Conservation (phyloP, 2,113 vertebrate species). For the Tetrax tetrax region DNA sequence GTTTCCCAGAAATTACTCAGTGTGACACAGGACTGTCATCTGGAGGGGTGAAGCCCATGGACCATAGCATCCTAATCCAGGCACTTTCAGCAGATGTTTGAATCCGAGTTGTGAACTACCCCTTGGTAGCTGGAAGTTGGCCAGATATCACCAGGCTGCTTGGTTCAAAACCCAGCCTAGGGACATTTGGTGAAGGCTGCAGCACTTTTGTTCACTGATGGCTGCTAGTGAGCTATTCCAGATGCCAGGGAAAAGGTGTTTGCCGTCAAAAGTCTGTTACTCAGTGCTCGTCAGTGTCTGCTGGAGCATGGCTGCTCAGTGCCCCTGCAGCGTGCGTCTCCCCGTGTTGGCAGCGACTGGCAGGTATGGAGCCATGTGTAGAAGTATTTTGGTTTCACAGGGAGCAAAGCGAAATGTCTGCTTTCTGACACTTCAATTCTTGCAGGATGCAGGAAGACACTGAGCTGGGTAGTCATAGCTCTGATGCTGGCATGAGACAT, state of each 20-base stretch:
- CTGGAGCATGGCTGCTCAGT: not conserved
- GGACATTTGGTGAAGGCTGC: not conserved
- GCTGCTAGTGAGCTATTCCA: not conserved
- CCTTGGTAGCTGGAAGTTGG: not conserved
- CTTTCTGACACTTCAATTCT: not conserved
- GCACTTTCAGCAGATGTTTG: not conserved
- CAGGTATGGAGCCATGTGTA: not conserved
- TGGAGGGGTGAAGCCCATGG: not conserved
- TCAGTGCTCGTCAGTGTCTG: not conserved
- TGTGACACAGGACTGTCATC: not conserved
- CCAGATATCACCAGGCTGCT: not conserved
- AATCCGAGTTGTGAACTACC: not conserved
- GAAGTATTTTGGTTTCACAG: not conserved
- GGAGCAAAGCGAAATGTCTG: not conserved
- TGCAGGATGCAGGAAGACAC: not conserved
- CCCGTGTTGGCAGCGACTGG: accelerated
- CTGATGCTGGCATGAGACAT: not conserved
- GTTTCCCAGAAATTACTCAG: not conserved
- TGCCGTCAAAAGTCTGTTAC: not conserved
- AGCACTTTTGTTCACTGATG: not conserved
- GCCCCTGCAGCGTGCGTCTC: accelerated
- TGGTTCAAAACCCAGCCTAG: not conserved
- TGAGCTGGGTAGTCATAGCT: not conserved
- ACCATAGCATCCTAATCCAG: not conserved
- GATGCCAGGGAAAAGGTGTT: not conserved